Evolutionary conservation across 2,888 invertebrate species (phyloP), one percentile per base, ranked within the genome.

Genomic region (Orthosia incerta): DNA sequence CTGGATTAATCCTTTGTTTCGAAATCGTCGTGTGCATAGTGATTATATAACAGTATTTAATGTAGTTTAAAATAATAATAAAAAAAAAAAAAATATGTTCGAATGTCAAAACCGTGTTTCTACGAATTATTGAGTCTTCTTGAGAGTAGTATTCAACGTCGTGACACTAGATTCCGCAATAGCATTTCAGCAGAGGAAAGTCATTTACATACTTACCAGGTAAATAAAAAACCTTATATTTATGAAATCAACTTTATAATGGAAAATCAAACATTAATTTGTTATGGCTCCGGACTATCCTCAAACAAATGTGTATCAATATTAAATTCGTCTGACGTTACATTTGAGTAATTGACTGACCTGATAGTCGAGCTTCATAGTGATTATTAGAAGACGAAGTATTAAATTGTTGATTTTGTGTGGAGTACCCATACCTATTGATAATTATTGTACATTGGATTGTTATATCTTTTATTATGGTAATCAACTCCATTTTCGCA

Each of bases 391-490:
- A 68, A 57, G 68, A 68, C 59, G 57, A 57, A 59, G 56, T 68
- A 68, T 68, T 59, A 57, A 68, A 68, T 68, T 68, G 68, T 60
- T 57, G 59, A 57, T 68, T 68, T 50, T 57, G 57, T 57, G 68
- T 68, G 68, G 60, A 68, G 68, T 68, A 68, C 68, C 68, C 68
- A 68, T 68, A n/a, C n/a, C n/a, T n/a, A 68, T 68, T 60, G 68
- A 68, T 68, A 51, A 68, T 50, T 60, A 68, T 68, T 68, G 68
- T 51, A 60, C 60, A 60, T 68, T 60, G 68, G 60, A 68, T 60
- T 59, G 50, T 60, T 60, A 68, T 68, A 60, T 68, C 60, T 68
- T 68, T 68, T 59, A 68, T 68, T 61, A 60, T 61, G 60, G 59
- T 69, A 31, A 69, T 69, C 51, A 69, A 69, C 68, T 69, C 68